phyloP scores from a whole-genome alignment of 2,888 invertebrate species.

The Caenorhabditis wallacei region DNA sequence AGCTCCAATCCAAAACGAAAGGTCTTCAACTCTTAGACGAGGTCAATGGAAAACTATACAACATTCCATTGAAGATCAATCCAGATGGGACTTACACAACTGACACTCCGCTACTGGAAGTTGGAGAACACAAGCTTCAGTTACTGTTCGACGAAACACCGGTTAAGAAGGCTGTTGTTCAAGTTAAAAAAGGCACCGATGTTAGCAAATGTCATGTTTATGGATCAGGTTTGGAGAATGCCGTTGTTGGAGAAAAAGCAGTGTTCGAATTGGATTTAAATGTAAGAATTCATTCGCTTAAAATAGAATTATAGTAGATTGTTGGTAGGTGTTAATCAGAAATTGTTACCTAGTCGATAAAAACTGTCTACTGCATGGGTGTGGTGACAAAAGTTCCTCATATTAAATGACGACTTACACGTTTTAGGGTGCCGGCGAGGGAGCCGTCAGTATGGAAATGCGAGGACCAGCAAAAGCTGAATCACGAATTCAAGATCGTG shows the following conservation, averaged over 20 bases:
- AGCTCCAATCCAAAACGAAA: constrained; percentile 35
- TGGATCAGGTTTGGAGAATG: constrained; percentile 62
- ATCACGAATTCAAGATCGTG: constrained; percentile 87
- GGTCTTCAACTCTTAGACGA: constrained; percentile 60
- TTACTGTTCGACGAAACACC: constrained; percentile 69
- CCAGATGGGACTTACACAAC: constrained; percentile 50
- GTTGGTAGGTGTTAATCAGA: too few relatives aligned
- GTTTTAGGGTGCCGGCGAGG: constrained; percentile 94
- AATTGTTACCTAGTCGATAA: too few relatives aligned
- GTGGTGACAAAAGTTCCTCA: too few relatives aligned
- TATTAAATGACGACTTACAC: too few relatives aligned
- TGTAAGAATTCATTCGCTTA: constrained; percentile 50
- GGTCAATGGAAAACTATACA: constrained; percentile 57
- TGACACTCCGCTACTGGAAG: constrained; percentile 37
- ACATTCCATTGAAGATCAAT: constrained; percentile 47
- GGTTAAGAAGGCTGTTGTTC: constrained; percentile 46
- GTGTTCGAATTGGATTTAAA: constrained; percentile 67
- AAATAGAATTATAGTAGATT: too few relatives aligned
- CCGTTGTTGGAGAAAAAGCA: constrained; percentile 66
- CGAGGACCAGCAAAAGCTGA: constrained; percentile 96
- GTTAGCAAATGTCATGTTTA: constrained; percentile 61
- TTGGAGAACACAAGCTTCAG: constrained; percentile 56
- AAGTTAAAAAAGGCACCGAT: constrained; percentile 66
- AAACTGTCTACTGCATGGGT: too few relatives aligned
- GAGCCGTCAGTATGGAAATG: constrained; percentile 94